These are phyloP conservation scores for Andinoacara biseriatus DNA, from an alignment of 2,113 vertebrate species.

Conservation along the genomic window DNA sequence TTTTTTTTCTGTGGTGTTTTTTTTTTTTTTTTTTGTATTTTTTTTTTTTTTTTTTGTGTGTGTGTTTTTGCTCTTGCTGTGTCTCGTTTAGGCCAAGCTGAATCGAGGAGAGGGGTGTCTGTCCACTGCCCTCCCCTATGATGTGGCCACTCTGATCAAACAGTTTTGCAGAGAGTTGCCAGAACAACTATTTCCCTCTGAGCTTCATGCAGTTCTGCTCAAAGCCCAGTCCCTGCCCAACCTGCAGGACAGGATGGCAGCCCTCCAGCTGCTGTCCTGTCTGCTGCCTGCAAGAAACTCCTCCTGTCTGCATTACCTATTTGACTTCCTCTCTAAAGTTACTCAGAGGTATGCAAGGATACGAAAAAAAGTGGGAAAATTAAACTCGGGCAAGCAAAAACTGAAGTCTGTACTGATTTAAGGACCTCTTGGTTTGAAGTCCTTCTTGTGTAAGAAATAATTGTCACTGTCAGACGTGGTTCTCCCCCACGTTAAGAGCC, in stretches of 20 bases:
- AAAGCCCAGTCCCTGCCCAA: constrained; percentile 84
- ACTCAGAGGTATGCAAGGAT: constrained; percentile 83
- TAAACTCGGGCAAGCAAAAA: background rate
- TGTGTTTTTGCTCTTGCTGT: background rate
- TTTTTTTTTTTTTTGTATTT: too few relatives aligned
- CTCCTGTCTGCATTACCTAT: constrained; percentile 86
- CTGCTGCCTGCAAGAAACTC: constrained; percentile 81
- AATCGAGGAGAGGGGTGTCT: constrained; percentile 86
- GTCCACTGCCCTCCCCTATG: constrained; percentile 83
- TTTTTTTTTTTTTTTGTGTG: too few relatives aligned
- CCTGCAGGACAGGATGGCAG: constrained; percentile 79
- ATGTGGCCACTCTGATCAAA: constrained; percentile 89
- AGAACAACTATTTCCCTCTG: constrained; percentile 83
- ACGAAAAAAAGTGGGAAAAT: background rate
- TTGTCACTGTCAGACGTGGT: background rate
- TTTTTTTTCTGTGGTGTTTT: too few relatives aligned
- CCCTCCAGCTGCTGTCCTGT: constrained; percentile 87
- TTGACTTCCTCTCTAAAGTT: constrained; percentile 86
- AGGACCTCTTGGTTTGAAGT: background rate
- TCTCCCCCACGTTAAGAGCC: background rate
- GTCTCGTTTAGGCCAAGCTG: constrained; percentile 83
- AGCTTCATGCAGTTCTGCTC: constrained; percentile 85
- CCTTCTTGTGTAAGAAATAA: background rate
- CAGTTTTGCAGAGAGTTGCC: constrained; percentile 92
- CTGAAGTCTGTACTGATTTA: background rate